Evolutionary conservation across 64 coral and sea anemone genomes (phyloP).

Genomic region (Platygyra sinensis): DNA sequence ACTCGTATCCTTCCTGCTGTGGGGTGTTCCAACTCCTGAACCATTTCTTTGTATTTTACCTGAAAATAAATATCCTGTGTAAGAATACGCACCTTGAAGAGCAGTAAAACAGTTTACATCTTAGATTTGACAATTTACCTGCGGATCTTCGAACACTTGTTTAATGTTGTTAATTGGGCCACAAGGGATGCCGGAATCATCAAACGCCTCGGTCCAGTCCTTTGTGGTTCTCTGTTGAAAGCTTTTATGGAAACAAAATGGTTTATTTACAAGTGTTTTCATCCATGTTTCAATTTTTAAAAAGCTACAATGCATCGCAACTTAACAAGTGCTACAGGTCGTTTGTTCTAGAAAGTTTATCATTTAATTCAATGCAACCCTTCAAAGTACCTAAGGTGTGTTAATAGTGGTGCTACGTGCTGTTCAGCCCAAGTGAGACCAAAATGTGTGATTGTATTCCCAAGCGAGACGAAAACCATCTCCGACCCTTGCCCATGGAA

Average conservation of each 20-base stretch:
- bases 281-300: no score
- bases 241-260: constrained; percentile 17
- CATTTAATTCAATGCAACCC: no score
- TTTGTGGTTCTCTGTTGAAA: constrained; percentile 62
- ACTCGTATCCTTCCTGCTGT: constrained; percentile 65
- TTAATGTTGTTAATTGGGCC: constrained; percentile 82
- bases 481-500: no score
- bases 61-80: background rate
- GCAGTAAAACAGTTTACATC: background rate
- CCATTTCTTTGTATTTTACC: constrained; percentile 78
- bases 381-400: no score
- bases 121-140: constrained; percentile 28
- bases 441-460: no score
- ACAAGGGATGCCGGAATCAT: constrained; percentile 67
- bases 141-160: constrained; percentile 78
- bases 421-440: no score
- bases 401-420: no score
- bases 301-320: no score
- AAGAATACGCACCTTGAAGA: background rate
- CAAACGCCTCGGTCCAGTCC: constrained; percentile 66
- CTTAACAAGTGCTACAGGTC: no score
- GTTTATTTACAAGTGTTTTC: background rate
- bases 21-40: constrained; percentile 83
- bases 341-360: no score
- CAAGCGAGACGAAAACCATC: no score